phyloP scores from a whole-genome alignment of 2,888 invertebrate genomes.

The Heliconius ethilla region DNA sequence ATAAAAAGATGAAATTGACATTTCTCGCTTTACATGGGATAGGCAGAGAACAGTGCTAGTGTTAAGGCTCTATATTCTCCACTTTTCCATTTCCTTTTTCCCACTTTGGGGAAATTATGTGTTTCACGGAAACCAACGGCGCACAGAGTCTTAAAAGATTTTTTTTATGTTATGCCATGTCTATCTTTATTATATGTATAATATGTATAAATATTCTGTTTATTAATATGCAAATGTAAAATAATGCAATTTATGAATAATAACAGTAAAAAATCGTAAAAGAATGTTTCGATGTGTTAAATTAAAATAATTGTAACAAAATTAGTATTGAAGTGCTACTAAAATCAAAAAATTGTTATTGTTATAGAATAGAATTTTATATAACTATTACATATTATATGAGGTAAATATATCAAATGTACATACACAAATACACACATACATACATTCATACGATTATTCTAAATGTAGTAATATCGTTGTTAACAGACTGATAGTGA shows the following conservation, averaged over 20 bases:
- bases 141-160: too few relatives aligned
- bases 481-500: conserved; percentile 77
- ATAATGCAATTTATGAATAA: not conserved
- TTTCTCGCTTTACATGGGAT: too few relatives aligned
- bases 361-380: conserved; percentile 34
- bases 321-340: conserved; percentile 13
- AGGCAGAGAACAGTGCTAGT: too few relatives aligned
- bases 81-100: too few relatives aligned
- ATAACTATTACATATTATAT: not conserved
- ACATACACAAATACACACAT: conserved; percentile 20
- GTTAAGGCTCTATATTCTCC: too few relatives aligned
- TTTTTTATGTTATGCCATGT: too few relatives aligned
- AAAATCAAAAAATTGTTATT: conserved; percentile 32
- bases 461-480: conserved; percentile 48
- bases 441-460: conserved; percentile 29
- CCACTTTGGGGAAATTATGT: too few relatives aligned
- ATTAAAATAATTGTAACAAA: not conserved
- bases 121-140: too few relatives aligned
- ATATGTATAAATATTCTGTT: too few relatives aligned
- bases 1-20: too few relatives aligned
- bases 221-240: too few relatives aligned
- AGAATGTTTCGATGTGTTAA: not conserved
- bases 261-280: not conserved
- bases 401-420: not conserved
- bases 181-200: too few relatives aligned